Conservation (phyloP, 1,140 invertebrate species). For the Diorhabda elongata region DNA sequence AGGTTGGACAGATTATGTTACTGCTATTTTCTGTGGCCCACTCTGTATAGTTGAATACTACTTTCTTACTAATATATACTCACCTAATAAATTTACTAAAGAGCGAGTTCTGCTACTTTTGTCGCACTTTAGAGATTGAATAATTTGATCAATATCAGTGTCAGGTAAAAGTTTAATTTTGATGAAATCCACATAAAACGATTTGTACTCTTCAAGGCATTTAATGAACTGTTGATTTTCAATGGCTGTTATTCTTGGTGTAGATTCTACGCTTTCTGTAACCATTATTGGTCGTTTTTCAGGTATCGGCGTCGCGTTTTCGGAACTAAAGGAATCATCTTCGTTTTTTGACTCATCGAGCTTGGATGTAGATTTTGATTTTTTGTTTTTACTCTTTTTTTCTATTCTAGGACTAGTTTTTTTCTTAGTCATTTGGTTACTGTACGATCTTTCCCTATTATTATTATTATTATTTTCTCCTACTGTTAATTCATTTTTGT, state of each 20-base stretch:
- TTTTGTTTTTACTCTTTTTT: constrained; percentile 52
- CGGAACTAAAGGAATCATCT: constrained; percentile 17
- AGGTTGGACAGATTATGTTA: too few species aligned
- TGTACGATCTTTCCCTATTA: constrained; percentile 44
- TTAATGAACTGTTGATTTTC: constrained; percentile 49
- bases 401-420: constrained; percentile 51
- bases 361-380: constrained; percentile 53
- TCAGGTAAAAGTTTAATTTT: constrained; percentile 45
- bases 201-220: constrained; percentile 65
- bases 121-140: constrained; percentile 35
- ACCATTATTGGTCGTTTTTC: constrained; percentile 16
- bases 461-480: constrained; percentile 28
- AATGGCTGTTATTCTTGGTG: constrained; percentile 28
- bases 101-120: constrained; percentile 48
- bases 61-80: background rate
- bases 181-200: constrained; percentile 61
- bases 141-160: constrained; percentile 38
- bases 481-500: constrained; percentile 47
- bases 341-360: constrained; percentile 52
- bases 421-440: constrained; percentile 47
- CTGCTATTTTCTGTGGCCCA: too few species aligned
- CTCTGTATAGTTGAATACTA: too few species aligned
- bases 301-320: constrained; percentile 17
- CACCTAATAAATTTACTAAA: constrained; percentile 45
- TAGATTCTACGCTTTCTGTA: constrained; percentile 9